Evolutionary conservation across 2,888 invertebrate species (phyloP).

Genomic region (Sympetrum striolatum): DNA sequence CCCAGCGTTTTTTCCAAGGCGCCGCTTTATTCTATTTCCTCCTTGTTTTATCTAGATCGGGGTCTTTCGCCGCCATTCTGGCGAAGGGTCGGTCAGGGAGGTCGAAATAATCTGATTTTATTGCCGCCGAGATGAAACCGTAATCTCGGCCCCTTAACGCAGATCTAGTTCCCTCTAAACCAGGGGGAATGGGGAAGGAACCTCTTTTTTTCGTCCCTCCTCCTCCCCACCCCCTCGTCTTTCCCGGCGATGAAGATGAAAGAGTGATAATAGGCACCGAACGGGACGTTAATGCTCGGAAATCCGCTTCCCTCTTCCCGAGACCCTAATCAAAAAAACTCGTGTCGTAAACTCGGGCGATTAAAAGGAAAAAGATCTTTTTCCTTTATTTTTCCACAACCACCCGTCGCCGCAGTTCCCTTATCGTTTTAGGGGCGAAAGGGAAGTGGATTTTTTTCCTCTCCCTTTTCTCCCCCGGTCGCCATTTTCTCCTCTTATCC

Average conservation of each 20-base stretch:
- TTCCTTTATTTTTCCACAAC: background rate
- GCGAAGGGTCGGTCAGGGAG: background rate
- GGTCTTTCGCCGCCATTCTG: too few species aligned
- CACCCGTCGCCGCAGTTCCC: background rate
- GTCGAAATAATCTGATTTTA: background rate
- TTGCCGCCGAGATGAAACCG: slow-evolving; percentile 14
- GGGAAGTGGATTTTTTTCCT: background rate
- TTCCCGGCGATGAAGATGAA: background rate
- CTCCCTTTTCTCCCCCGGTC: background rate
- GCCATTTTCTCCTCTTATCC: background rate
- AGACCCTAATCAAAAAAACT: background rate
- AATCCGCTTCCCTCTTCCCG: background rate
- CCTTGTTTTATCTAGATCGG: too few species aligned
- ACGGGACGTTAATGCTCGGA: background rate
- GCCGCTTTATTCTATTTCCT: too few species aligned
- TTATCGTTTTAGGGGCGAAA: background rate
- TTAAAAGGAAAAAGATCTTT: background rate
- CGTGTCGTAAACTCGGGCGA: background rate
- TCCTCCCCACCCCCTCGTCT: background rate
- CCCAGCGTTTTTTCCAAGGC: too few species aligned
- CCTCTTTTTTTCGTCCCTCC: background rate
- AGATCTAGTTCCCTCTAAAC: background rate
- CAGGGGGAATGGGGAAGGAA: background rate
- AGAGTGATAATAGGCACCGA: background rate
- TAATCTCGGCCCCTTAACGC: slow-evolving; percentile 28